These are phyloP conservation scores for Typhlichthys eigenmanni DNA, from an alignment of 2,797 vertebrate genomes.

Conservation along the genomic window DNA sequence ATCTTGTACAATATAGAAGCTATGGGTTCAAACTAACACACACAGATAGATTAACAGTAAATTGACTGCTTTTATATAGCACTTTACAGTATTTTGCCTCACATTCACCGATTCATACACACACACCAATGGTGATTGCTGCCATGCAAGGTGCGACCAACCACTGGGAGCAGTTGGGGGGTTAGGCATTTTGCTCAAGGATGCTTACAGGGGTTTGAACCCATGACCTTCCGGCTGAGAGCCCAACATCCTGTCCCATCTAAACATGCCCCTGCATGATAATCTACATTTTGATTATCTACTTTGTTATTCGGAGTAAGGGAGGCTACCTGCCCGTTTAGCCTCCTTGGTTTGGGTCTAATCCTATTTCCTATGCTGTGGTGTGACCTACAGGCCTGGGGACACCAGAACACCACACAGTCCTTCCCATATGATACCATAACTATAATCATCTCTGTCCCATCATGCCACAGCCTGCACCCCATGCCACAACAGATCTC, in stretches of 20 bases:
- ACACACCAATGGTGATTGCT: too few species aligned
- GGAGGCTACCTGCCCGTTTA: constrained; percentile 50
- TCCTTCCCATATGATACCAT: constrained; percentile 63
- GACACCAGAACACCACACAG: constrained; percentile 49
- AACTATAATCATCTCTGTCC: constrained; percentile 60
- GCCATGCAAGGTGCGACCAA: too few species aligned
- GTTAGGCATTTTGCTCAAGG: too few species aligned
- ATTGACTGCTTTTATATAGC: too few species aligned
- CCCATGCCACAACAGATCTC: constrained; percentile 47
- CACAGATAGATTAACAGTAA: too few species aligned
- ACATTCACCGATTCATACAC: too few species aligned
- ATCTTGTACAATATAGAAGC: too few species aligned
- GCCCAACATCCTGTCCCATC: neutral
- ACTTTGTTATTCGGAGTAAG: constrained; percentile 31
- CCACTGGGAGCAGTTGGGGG: too few species aligned
- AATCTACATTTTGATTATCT: constrained; percentile 30
- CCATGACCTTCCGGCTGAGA: too few species aligned
- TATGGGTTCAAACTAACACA: too few species aligned
- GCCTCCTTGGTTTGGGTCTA: constrained; percentile 64
- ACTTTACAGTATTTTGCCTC: too few species aligned
- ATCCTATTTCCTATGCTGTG: constrained; percentile 59
- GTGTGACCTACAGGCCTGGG: constrained; percentile 59
- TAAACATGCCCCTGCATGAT: constrained; percentile 21
- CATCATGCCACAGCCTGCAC: constrained; percentile 38
- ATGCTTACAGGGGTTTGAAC: too few species aligned